phyloP scores from a whole-genome alignment of 2,797 vertebrate genomes.

The Phrynocephalus vlangalii region DNA sequence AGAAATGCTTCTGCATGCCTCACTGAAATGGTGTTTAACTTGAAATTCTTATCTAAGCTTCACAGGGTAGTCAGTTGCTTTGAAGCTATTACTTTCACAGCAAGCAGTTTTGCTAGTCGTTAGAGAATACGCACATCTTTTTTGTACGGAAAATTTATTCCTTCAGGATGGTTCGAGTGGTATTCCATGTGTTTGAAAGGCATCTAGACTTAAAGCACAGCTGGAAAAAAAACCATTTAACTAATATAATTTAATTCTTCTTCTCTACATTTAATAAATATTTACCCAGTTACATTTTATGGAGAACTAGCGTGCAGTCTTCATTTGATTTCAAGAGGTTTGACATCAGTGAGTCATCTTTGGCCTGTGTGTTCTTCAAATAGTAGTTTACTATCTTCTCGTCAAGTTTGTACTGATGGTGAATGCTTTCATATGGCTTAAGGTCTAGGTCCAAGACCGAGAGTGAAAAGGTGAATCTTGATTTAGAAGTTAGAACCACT shows the following conservation, averaged over 20 bases:
- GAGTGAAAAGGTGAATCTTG: constrained; percentile 87
- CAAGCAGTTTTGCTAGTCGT: constrained; percentile 36
- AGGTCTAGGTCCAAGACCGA: constrained; percentile 96
- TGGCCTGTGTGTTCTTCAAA: constrained; percentile 82
- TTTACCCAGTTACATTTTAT: constrained; percentile 84
- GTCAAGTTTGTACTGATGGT: constrained; percentile 91
- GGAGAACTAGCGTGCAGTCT: constrained; percentile 92
- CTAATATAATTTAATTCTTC: constrained; percentile 62
- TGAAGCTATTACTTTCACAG: constrained; percentile 49
- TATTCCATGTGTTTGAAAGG: constrained; percentile 64
- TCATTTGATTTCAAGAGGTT: constrained; percentile 85
- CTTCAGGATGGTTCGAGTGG: constrained; percentile 54
- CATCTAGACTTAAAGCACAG: constrained; percentile 70
- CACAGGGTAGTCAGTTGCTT: constrained; percentile 44
- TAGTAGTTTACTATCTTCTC: constrained; percentile 93
- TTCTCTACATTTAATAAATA: constrained; percentile 58
- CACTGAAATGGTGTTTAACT: constrained; percentile 44
- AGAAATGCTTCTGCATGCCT: constrained; percentile 67
- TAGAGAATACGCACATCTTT: constrained; percentile 49
- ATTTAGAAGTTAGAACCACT: constrained; percentile 80
- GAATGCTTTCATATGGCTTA: constrained; percentile 93
- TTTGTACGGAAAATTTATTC: constrained; percentile 66
- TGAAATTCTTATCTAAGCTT: constrained; percentile 49
- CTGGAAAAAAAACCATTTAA: constrained; percentile 65
- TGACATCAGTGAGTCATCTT: constrained; percentile 77